Conservation (phyloP, 2,797 vertebrate species). For the Melanotaenia boesemani region DNA sequence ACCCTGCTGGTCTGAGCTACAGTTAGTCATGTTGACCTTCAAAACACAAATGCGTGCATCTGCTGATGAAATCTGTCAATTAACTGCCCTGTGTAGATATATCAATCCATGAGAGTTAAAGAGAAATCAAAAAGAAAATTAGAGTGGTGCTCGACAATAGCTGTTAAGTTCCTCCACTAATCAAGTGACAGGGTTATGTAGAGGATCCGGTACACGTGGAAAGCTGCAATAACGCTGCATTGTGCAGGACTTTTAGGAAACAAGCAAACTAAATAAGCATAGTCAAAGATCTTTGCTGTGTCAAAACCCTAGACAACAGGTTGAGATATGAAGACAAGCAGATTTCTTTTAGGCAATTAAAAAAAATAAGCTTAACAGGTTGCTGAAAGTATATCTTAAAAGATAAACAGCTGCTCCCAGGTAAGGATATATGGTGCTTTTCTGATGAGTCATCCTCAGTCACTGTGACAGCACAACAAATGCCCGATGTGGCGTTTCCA, state of each 20-base stretch:
- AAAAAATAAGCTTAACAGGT: conserved; percentile 30
- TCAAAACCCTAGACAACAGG: conserved; percentile 55
- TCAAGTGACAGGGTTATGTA: conserved; percentile 49
- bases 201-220: conserved; percentile 38
- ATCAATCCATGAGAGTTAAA: conserved; percentile 11
- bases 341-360: conserved; percentile 9
- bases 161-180: conserved; percentile 56
- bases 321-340: conserved; percentile 35
- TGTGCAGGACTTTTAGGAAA: conserved; percentile 43
- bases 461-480: conserved; percentile 58
- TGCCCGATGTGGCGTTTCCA: conserved; percentile 58
- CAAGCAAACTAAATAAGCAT: conserved; percentile 10
- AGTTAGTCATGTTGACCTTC: not conserved
- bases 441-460: conserved; percentile 81
- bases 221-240: conserved; percentile 61
- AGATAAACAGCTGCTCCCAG: conserved; percentile 48
- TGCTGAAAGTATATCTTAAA: conserved; percentile 31
- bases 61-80: conserved; percentile 5
- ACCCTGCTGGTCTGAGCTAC: conserved; percentile 3
- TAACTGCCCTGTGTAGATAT: conserved; percentile 20
- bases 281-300: conserved; percentile 1
- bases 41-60: conserved; percentile 13
- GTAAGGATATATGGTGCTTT: conserved; percentile 60
- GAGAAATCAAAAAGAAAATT: conserved; percentile 52
- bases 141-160: conserved; percentile 28